Evolutionary conservation across 2,113 vertebrate genomes (phyloP), one percentile per base, ranked within the genome.

Genomic region (Perccottus glenii): DNA sequence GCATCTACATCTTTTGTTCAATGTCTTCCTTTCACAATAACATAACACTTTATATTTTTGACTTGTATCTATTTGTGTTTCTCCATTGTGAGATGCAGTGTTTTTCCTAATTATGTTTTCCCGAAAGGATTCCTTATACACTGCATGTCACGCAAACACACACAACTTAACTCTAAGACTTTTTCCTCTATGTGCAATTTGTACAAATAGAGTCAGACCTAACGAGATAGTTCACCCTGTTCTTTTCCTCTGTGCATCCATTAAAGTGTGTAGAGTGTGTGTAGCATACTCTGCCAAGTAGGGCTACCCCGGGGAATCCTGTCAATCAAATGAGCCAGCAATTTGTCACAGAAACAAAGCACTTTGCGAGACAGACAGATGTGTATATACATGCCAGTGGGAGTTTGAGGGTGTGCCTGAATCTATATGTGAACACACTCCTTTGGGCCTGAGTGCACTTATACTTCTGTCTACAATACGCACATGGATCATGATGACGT

Each of bases 311-410:
- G n/a, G 75, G 73, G 82, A 80, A 67, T 64, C 58, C 56, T 82
- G 84, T 82, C 84, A 85, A 59, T 85, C 78, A 86, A 80, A 78
- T 49, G 50, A 27, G 44, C 43, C 68, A 35, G 59, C 77, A 80
- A 77, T 86, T 80, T 83, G 80, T 82, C 70, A 51, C 64, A 50
- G 80, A 78, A 83, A 73, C 75, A 63, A 76, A 52, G 60, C 77
- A 57, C 75, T 69, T 74, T 71, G 45, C 46, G 60, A 76, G 69
- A 73, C 56, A 45, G 60, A 52, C 63, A 71, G 61, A 59, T 49
- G 12, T 58, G 58, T 67, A 27, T 38, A n/a, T 45, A 11, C 58
- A 40, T 38, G 38, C 45, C 14, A 35, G 9, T 15, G 48, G 46
- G 48, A 10, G 67, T 43, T 40, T n/a, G 44, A 40, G 12, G 3